phyloP scores from a whole-genome alignment of 2,797 vertebrate species.

The Bradypodion pumilum region DNA sequence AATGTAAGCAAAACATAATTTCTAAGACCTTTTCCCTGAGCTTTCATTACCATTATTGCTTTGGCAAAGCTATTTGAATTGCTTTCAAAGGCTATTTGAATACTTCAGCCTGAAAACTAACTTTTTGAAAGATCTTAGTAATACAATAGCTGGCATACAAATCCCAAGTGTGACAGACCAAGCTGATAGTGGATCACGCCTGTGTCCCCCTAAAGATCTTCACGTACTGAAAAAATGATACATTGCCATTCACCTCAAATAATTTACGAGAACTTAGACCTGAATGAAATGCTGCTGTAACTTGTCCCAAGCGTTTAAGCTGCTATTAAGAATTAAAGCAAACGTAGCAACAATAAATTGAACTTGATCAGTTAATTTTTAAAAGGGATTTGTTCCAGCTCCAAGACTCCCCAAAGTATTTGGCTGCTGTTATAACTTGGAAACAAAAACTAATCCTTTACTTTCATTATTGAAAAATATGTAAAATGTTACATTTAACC shows the following conservation, averaged over 20 bases:
- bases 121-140: constrained; percentile 28
- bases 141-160: constrained; percentile 54
- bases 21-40: constrained; percentile 29
- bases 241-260: neutral
- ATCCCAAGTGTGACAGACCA: constrained; percentile 46
- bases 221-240: constrained; percentile 21
- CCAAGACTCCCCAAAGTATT: too few relatives aligned
- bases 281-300: neutral
- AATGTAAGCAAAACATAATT: constrained; percentile 35
- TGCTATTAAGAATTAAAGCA: neutral
- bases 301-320: neutral
- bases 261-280: neutral
- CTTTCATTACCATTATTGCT: constrained; percentile 58
- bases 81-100: neutral
- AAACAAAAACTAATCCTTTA: too few relatives aligned
- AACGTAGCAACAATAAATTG: neutral
- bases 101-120: constrained; percentile 26
- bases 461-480: too few relatives aligned
- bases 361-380: too few relatives aligned
- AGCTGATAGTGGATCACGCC: constrained; percentile 30
- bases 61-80: constrained; percentile 46
- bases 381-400: too few relatives aligned
- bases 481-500: too few relatives aligned
- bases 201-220: constrained; percentile 1
- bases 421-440: too few relatives aligned